Conservation (phyloP, 1,140 invertebrate species). For the Neotoxoptera formosana region DNA sequence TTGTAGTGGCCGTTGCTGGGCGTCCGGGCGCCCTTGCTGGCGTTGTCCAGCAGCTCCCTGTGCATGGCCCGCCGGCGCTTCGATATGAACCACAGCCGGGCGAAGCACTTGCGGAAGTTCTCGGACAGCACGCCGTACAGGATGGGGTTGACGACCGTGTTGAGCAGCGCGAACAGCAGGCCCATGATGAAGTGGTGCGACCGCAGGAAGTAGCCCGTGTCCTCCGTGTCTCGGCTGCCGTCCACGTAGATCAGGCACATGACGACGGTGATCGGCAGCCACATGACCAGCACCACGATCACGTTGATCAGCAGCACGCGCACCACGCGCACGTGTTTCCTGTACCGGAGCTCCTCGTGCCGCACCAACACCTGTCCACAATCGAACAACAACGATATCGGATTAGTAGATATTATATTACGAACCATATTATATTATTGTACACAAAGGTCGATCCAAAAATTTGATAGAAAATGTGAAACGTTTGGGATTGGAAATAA, state of each 20-base stretch:
- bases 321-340: conserved; percentile 69
- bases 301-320: conserved; percentile 69
- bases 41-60: conserved; percentile 51
- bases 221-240: conserved; percentile 66
- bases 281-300: conserved; percentile 69
- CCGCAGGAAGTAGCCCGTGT: conserved; percentile 67
- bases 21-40: conserved; percentile 25
- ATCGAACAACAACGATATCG: not conserved
- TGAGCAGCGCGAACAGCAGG: conserved; percentile 71
- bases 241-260: conserved; percentile 70
- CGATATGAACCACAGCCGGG: conserved; percentile 64
- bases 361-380: conserved; percentile 65
- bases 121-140: conserved; percentile 81
- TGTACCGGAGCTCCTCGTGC: conserved; percentile 67
- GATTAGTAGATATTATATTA: not conserved
- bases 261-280: conserved; percentile 69
- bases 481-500: too few species aligned
- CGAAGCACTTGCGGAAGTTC: conserved; percentile 72
- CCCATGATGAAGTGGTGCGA: conserved; percentile 69
- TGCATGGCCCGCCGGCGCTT: conserved; percentile 52
- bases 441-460: too few species aligned
- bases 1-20: conserved; percentile 40
- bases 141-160: conserved; percentile 80
- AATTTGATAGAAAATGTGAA: too few species aligned
- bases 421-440: too few species aligned